phyloP scores from a whole-genome alignment of 2,888 invertebrate species.

The Morpho deidamia region DNA sequence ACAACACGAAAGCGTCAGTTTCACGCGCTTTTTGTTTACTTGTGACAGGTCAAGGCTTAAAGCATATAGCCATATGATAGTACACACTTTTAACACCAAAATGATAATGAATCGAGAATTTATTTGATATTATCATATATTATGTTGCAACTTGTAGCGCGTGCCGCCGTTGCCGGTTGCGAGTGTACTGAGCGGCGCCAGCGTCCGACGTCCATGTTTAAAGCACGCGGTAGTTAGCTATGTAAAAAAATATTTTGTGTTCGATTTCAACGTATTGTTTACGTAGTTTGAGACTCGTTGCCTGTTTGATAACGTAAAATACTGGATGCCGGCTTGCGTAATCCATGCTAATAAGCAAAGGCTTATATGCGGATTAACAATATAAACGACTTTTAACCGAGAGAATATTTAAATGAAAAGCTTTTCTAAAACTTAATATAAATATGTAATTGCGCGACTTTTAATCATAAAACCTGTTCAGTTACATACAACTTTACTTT shows the following conservation, averaged over 20 bases:
- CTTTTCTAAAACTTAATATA: background rate
- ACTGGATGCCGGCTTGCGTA: constrained; percentile 6
- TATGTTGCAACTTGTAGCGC: constrained; percentile 38
- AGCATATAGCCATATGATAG: constrained; percentile 15
- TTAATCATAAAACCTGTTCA: background rate
- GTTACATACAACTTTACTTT: too few species aligned
- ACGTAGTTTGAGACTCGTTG: constrained; percentile 29
- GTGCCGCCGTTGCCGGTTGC: constrained; percentile 56
- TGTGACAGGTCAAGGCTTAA: constrained; percentile 31
- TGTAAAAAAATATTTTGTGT: constrained; percentile 50
- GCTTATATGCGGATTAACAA: background rate
- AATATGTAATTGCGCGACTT: background rate
- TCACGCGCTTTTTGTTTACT: constrained; percentile 42
- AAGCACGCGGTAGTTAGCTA: constrained; percentile 53
- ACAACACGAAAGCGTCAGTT: constrained; percentile 45
- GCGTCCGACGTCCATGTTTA: constrained; percentile 59
- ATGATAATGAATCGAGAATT: constrained; percentile 11
- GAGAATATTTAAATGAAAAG: background rate
- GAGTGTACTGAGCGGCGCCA: constrained; percentile 56
- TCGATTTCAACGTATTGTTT: constrained; percentile 52
- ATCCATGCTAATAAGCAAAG: background rate
- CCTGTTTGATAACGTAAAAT: constrained; percentile 5
- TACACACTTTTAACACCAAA: constrained; percentile 21
- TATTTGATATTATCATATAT: constrained; percentile 20
- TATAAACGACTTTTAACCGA: background rate